Evolutionary conservation across 2,888 invertebrate genomes (phyloP).

Genomic region (Arge pagana): DNA sequence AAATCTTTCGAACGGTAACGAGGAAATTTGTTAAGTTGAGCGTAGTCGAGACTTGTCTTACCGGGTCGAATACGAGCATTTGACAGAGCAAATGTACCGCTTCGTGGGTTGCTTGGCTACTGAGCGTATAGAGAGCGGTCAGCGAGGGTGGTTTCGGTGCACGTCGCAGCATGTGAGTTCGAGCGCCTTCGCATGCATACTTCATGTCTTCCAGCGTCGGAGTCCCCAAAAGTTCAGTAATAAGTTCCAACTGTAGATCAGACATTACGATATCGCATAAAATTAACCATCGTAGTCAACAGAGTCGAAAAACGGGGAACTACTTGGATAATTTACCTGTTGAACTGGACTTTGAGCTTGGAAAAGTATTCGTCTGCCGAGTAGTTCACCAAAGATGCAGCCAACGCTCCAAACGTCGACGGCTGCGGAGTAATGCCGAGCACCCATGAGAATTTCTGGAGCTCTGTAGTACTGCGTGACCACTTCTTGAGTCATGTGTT

Average conservation of each 20-base stretch:
- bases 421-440: conserved; percentile 93
- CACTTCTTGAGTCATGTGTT: conserved; percentile 99
- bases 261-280: background rate
- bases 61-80: conserved; percentile 98
- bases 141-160: conserved; percentile 88
- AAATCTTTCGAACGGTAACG: background rate
- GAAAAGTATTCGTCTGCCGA: conserved; percentile 94
- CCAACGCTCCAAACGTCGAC: conserved; percentile 99
- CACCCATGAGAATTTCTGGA: conserved; percentile 98
- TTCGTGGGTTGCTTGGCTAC: conserved; percentile 94
- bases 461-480: conserved; percentile 99
- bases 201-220: conserved; percentile 95
- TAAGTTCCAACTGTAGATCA: conserved; percentile 82
- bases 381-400: conserved; percentile 97
- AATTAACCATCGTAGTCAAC: background rate
- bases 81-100: conserved; percentile 96
- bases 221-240: conserved; percentile 96
- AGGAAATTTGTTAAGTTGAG: background rate
- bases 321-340: conserved; percentile 65
- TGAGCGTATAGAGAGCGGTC: conserved; percentile 88
- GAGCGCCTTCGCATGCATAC: conserved; percentile 94
- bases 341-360: conserved; percentile 98
- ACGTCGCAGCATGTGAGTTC: conserved; percentile 86
- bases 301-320: background rate
- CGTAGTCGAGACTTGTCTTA: conserved; percentile 61